Evolutionary conservation across 2,888 invertebrate genomes (phyloP), one percentile per base, ranked within the genome.

Genomic region (Drosophila koepferae): DNA sequence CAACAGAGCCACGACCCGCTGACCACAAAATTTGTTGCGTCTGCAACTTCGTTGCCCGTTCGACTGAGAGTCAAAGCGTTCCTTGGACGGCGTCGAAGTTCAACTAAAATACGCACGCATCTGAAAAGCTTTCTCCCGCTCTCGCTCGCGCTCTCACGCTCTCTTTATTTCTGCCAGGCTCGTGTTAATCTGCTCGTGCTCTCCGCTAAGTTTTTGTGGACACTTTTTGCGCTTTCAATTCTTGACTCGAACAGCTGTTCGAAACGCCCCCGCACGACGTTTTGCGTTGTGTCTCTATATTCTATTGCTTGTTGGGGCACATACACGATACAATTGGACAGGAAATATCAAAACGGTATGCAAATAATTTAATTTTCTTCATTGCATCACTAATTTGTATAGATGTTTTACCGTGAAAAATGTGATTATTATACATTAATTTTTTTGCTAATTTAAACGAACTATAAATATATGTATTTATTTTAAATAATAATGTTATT

Each of bases 11-110:
- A 59, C 77, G 81, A 83, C 84, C 84, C 84, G 77, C 74, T 56
- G 64, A 77, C 84, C 63, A 70, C 34, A 51, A 28, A 59, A 56
- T 70, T 18, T 70, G 84, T 81, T 81, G 84, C 77, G 84, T 80
- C 56, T 74, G 77, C 81, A 76, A 76, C 80, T 76, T 73, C 77
- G 80, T 71, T 82, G 54, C 59, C 62, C 63, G 63, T 75, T 80
- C 72, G 63, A 80, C 80, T 82, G 46, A 84, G 49, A 74, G 23
- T 23, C 61, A 20, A 53, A 28, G 28, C 55, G 40, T 23, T 23
- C 2, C 54, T 36, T 54, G 54, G n/a, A 61, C 36, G 36, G 40
- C 46, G 46, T 23, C 60, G 34, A 36, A 44, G 44, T 48, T 56
- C 28, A 63, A 56, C 54, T 49, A 58, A 40, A 31, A 44, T 40